Base-by-base conservation (phyloP, 2,888 invertebrate species). In the Galerucella nymphaeae region DNA sequence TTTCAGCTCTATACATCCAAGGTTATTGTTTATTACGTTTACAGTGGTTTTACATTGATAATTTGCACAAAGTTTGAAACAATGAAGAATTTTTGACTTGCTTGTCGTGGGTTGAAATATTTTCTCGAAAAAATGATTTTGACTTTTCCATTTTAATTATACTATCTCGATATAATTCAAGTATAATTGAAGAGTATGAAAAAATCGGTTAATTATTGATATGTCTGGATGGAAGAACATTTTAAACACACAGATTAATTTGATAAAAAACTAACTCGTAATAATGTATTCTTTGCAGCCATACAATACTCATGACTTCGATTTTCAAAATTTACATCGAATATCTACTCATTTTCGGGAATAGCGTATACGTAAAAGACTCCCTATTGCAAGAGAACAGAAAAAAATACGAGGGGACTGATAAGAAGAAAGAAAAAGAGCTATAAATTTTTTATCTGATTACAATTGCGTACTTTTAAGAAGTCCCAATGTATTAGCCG, bases 391-490 rank as follows among this genome's bases (percentile, higher is more conserved):
- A 62, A 62, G 42, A 62, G 18, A 62, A 42, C 20, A 61, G 48
- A 67, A 66, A 66, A 67, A 50, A 53, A 53, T 48, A 30, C 38
- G 48, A 59, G 66, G 66, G 20, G 30, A 57, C 66, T 66, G 70
- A 72, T 72, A 69, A 66, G 23, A 61, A 45, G 50, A 55, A 66
- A 67, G 57, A 62, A 63, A 63, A 66, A 70, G 61, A 67, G 70
- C 75, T 65, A 70, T 75, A 75, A 72, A 75, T 75, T 72, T 70
- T 72, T 66, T 70, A 75, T 72, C 72, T 69, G 72, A 72, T 75
- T 70, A 66, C 70, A 72, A 75, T 72, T 72, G 72, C 64, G 58
- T 70, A 72, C 75, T 74, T 74, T 72, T 70, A 69, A 71, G 70
- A 68, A 72, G 57, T 69, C 71, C 68, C 71, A 71, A 71, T 74